Evolutionary conservation across 2,113 vertebrate species (phyloP).

Genomic region (Progne subis): DNA sequence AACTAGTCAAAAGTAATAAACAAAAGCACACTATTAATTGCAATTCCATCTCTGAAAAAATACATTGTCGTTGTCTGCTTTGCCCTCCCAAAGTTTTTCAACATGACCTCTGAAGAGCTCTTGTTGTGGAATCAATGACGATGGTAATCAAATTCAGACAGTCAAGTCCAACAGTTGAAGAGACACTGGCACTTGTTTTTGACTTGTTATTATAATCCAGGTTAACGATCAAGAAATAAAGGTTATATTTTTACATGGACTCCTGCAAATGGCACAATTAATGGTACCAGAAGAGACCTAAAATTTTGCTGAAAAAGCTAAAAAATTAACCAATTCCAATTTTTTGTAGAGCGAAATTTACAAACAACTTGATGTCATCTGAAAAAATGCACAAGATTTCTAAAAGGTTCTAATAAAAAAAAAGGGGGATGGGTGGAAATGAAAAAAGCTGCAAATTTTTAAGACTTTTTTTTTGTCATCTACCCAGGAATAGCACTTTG

Average conservation of each 20-base stretch:
- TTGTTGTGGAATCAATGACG: neutral
- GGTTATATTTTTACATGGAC: neutral
- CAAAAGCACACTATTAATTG: neutral
- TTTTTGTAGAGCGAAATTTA: neutral
- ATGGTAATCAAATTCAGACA: neutral
- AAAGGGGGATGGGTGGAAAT: neutral
- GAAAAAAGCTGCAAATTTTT: neutral
- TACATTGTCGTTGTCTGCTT: neutral
- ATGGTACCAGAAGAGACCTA: neutral
- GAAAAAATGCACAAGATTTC: neutral
- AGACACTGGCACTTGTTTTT: neutral
- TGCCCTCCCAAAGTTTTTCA: neutral
- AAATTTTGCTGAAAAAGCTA: neutral
- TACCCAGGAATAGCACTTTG: neutral
- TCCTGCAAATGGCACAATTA: neutral
- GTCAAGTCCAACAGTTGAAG: neutral
- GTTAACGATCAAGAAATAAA: neutral
- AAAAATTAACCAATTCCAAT: neutral
- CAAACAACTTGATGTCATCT: neutral
- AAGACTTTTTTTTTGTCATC: neutral
- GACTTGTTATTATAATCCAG: neutral
- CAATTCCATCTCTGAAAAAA: neutral
- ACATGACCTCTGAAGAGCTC: neutral
- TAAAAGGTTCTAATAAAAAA: neutral
- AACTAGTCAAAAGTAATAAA: neutral